A percentile compares a stretch with the other conserved stretches of the same genome.
Conservation (phyloP, 2,797 vertebrate species). For the Sciaenops ocellatus region DNA sequence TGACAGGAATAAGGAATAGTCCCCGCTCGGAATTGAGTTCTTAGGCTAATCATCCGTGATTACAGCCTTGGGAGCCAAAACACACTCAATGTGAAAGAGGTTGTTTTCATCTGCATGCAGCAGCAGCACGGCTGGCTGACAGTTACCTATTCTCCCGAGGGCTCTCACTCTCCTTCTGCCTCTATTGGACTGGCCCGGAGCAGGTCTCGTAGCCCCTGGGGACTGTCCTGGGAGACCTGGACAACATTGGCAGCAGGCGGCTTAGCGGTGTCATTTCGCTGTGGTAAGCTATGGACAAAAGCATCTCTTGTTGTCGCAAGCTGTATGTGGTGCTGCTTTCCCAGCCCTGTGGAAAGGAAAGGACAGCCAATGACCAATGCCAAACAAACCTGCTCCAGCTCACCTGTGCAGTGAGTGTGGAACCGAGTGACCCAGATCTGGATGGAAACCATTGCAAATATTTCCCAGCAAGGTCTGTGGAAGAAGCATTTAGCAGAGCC, state of each 20-base stretch:
- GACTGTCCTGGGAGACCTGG: conserved; percentile 78
- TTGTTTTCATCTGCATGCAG: conserved; percentile 78
- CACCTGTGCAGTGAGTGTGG: conserved; percentile 84
- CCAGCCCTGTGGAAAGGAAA: conserved; percentile 83
- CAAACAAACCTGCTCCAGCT: conserved; percentile 86
- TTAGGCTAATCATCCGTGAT: conserved; percentile 82
- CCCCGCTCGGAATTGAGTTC: conserved; percentile 75
- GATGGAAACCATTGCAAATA: conserved; percentile 87
- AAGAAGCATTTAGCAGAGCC: conserved; percentile 78
- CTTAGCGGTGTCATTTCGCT: conserved; percentile 77
- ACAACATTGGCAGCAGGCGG: conserved; percentile 74
- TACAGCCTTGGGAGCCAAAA: conserved; percentile 80
- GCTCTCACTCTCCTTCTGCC: conserved; percentile 73
- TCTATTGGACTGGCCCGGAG: conserved; percentile 70
- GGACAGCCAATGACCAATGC: conserved; percentile 80
- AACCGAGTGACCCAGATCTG: conserved; percentile 84
- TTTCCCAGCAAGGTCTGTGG: conserved; percentile 83
- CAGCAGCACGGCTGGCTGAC: conserved; percentile 69
- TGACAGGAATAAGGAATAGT: conserved; percentile 81
- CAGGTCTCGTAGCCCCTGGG: conserved; percentile 66
- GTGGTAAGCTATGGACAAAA: conserved; percentile 76
- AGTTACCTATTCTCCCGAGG: conserved; percentile 78
- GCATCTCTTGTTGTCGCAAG: conserved; percentile 82
- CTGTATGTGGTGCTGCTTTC: conserved; percentile 81
- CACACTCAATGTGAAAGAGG: conserved; percentile 81